Base-by-base conservation (phyloP, 2,113 vertebrate species). In the Clarias gariepinus region DNA sequence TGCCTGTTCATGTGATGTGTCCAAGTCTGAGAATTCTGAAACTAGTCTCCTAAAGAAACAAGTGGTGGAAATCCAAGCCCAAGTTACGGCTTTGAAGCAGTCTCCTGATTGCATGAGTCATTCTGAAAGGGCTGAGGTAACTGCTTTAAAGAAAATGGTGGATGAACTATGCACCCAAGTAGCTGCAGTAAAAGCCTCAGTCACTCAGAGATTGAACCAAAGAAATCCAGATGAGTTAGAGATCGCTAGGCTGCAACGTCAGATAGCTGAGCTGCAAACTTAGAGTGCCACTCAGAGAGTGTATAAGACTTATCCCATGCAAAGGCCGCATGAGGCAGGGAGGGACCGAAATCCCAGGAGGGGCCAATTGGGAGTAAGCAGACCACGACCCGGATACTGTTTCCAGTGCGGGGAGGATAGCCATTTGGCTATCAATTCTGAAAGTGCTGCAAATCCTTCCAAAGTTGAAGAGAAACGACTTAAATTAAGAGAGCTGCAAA, bases 191-290 rank as follows among this genome's bases (percentile, higher is more conserved):
- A 25, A 25, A 25, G 23, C 61, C 1, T 25, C 23, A 0, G 23
- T 25, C 3, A 11, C 23, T 18, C 9, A 63, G 3, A 3, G 11
- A 3, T 1, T 2, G 1, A 63, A 10, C 4, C 8, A 11, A 0
- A 3, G 3, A 3, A 25, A 63, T 3, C 7, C 23, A 11, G 61
- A 63, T 11, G 61, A 25, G 6, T 63, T 8, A 63, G 61, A 63
- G n/a, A 11, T 25, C 7, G 23, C 60, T 10, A 25, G 6, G 21
- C 7, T 63, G 2, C 8, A 7, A 9, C 7, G 10, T 1, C 60
- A 63, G 2, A 9, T 63, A 2, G 21, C 60, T 63, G 5, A 25
- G 60, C 60, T 63, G 21, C 21, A 63, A 63, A 9, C 21, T 8
- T 23, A 63, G 0, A 21, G 19, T 21, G 58, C 58, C 7, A 7